Conservation (phyloP, 2,888 invertebrate species). For the Apodemia zela region DNA sequence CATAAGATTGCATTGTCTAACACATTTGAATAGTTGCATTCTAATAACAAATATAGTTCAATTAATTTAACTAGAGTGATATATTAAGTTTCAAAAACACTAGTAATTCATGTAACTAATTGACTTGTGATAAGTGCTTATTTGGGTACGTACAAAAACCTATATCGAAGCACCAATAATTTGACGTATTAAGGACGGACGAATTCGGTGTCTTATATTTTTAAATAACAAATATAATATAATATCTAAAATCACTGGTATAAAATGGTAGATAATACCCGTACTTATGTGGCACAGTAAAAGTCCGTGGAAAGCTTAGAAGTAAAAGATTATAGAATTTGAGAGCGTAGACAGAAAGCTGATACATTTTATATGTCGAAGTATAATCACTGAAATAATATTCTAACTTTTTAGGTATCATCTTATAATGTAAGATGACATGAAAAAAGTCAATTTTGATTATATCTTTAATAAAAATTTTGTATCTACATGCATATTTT, state of each 20-base stretch:
- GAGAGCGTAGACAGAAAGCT: not conserved
- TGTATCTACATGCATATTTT: too few relatives aligned
- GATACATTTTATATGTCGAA: not conserved
- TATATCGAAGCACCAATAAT: not conserved
- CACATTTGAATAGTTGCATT: too few relatives aligned
- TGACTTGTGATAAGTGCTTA: slow-evolving; percentile 15
- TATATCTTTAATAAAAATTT: slow-evolving; percentile 6
- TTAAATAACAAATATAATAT: slow-evolving; percentile 6
- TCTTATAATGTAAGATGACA: slow-evolving; percentile 14
- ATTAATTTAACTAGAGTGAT: too few relatives aligned
- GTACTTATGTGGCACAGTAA: slow-evolving; percentile 67
- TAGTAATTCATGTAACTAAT: slow-evolving; percentile 20
- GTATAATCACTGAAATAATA: not conserved
- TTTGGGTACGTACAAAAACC: slow-evolving; percentile 24
- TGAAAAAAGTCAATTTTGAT: slow-evolving; percentile 38
- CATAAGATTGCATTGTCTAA: too few relatives aligned
- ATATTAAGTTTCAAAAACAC: slow-evolving; percentile 30
- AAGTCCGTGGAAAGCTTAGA: slow-evolving; percentile 37
- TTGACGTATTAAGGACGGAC: slow-evolving; percentile 17
- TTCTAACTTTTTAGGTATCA: slow-evolving; percentile 5
- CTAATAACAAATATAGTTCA: too few relatives aligned
- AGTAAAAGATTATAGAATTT: slow-evolving; percentile 17
- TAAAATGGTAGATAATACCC: slow-evolving; percentile 53
- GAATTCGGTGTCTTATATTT: slow-evolving; percentile 31
- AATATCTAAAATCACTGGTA: slow-evolving; percentile 29